Conservation (phyloP, 2,113 vertebrate genomes). For the Delphinapterus leucas region DNA sequence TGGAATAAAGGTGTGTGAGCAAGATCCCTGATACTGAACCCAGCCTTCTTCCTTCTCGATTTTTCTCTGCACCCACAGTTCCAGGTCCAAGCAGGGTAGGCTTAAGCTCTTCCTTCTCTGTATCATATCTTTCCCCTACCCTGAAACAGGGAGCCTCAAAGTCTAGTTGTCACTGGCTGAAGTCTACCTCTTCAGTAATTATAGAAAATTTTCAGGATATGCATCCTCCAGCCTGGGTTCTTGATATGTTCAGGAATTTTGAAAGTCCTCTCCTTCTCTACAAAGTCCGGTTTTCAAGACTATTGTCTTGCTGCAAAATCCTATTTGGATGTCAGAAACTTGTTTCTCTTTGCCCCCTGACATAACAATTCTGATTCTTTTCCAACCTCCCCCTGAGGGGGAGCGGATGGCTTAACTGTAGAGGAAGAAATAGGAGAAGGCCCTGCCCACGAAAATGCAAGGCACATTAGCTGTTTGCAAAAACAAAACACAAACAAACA, state of each 20-base stretch:
- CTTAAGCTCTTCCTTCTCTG: not conserved
- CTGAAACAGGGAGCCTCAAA: not conserved
- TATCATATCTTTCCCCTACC: not conserved
- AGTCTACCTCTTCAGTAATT: not conserved
- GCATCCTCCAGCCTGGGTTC: not conserved
- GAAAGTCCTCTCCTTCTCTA: not conserved
- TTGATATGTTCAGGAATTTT: not conserved
- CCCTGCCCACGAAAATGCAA: conserved; percentile 16
- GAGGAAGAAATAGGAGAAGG: not conserved
- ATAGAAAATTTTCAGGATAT: not conserved
- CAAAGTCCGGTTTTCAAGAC: not conserved
- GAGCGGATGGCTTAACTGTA: not conserved
- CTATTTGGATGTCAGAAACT: not conserved
- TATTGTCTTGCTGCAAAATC: not conserved
- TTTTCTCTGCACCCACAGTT: not conserved
- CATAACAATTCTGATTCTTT: not conserved
- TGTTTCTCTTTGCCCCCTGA: conserved; percentile 1
- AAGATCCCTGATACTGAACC: not conserved
- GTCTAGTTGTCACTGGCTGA: not conserved
- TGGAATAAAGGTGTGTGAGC: not conserved
- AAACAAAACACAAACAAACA: not conserved
- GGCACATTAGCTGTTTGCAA: not conserved
- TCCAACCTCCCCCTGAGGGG: not conserved
- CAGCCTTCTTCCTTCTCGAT: not conserved
- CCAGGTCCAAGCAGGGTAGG: not conserved